Base-by-base conservation (phyloP, 2,113 vertebrate species). In the Hippocampus barbouri region DNA sequence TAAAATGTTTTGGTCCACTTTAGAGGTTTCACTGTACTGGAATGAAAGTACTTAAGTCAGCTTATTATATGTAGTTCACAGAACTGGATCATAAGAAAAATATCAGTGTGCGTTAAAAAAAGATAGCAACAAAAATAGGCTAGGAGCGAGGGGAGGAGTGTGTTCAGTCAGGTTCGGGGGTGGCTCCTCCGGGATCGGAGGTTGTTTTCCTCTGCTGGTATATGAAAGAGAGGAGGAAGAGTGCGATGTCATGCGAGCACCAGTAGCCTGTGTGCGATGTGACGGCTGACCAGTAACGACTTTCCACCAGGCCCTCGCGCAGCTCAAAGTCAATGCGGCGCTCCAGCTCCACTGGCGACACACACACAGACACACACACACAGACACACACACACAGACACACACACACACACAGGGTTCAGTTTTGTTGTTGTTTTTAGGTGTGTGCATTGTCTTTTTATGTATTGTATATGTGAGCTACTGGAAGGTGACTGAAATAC, bases 201-300 rank as follows among this genome's bases (percentile, higher is more conserved):
- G 71, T n/a, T 4, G 90, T 89, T 59, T 91, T 77, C 70, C 74
- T 91, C 8, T 93, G 93, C 84, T 94, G 95, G 84, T 94, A 96
- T 90, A 98, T 95, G 90, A 99, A 99, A 70, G 96, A 97, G 73
- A 99, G 90, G 20, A 99, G 93, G 87, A 99, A 99, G 18, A 98
- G 95, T 0, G 97, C 96, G 10, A 99, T 93, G 71, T 99, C 97
- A 81, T 96, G 93, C 7, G 97, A 99, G 43, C 93, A 96, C 97
- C 97, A 99, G 61, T 99, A 99, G 73, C 95, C 94, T 23, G 97
- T 99, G 88, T 99, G 97, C 0, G 97, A 99, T 0, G 97, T 99
- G 87, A 99, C 96, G 0, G 96, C 95, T 0, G 97, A 99, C 97
- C 97, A 99, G 74, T 98, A 99, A 76, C 97, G 94, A 86, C 95